Evolutionary conservation across 1,140 invertebrate species (phyloP).

Genomic region (Neotoxoptera formosana): DNA sequence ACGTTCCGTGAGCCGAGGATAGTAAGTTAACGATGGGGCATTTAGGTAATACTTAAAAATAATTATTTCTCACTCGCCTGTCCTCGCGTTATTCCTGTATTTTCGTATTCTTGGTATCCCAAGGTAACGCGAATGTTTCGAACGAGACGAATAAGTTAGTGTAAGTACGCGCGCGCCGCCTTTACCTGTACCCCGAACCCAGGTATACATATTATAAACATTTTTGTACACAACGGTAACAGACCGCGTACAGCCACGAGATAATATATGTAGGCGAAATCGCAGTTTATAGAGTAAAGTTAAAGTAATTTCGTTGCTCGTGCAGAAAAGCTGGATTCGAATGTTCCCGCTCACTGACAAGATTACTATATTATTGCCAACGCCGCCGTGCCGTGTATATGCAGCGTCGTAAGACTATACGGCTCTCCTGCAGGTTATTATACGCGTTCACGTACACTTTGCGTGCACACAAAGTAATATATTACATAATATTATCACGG

Average conservation of each 20-base stretch:
- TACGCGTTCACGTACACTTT: neutral
- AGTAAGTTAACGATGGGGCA: too few species aligned
- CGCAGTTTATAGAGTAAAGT: neutral
- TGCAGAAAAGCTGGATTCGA: constrained; percentile 17
- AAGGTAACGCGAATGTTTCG: too few species aligned
- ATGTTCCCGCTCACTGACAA: neutral
- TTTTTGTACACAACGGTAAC: neutral
- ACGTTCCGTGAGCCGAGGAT: too few species aligned
- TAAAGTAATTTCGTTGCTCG: constrained; percentile 2
- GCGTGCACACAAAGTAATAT: neutral
- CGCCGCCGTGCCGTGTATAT: neutral
- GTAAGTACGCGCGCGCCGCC: too few species aligned
- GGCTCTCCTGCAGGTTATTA: neutral
- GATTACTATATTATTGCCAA: neutral
- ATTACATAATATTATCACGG: neutral
- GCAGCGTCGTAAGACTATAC: neutral
- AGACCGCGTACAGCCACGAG: neutral
- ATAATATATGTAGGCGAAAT: neutral
- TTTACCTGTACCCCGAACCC: too few species aligned
- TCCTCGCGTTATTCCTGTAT: too few species aligned
- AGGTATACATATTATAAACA: neutral
- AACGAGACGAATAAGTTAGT: too few species aligned
- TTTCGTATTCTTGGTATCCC: too few species aligned
- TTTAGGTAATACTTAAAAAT: too few species aligned
- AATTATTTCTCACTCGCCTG: too few species aligned